These are phyloP conservation scores for Bugula neritina DNA, from an alignment of 2,888 invertebrate genomes.

Conservation along the genomic window DNA sequence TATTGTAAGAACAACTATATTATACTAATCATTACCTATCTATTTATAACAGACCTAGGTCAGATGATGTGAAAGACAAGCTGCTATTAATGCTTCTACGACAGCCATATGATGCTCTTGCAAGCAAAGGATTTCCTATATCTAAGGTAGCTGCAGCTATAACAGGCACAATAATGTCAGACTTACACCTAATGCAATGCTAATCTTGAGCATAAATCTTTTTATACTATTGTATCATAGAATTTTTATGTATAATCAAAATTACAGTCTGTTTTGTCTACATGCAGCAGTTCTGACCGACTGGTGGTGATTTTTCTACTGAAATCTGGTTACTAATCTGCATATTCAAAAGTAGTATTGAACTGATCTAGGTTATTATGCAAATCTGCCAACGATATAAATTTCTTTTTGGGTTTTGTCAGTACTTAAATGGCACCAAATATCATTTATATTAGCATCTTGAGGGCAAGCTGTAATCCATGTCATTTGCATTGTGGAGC, in stretches of 20 bases:
- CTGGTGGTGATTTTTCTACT: too few relatives aligned
- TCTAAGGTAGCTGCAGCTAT: conserved; percentile 70
- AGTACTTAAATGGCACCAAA: not conserved
- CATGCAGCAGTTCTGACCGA: too few relatives aligned
- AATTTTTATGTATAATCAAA: not conserved
- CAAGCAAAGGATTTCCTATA: conserved; percentile 84
- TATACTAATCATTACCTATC: too few relatives aligned
- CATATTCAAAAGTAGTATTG: not conserved
- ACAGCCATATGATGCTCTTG: conserved; percentile 78
- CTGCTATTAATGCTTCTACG: conserved; percentile 77
- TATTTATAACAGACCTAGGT: conserved; percentile 22
- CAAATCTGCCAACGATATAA: not conserved
- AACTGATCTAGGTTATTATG: not conserved
- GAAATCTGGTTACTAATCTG: not conserved
- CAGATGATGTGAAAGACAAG: conserved; percentile 80
- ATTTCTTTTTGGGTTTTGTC: not conserved
- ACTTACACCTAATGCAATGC: too few relatives aligned
- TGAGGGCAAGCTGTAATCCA: too few relatives aligned
- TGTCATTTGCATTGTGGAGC: too few relatives aligned
- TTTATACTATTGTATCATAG: not conserved
- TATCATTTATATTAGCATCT: not conserved
- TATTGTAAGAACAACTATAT: not conserved
- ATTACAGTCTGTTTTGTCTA: too few relatives aligned
- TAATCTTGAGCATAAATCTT: not conserved
- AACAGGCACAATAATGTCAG: not conserved